These are phyloP conservation scores for Trachurus trachurus DNA, from an alignment of 2,797 vertebrate genomes.

Conservation along the genomic window DNA sequence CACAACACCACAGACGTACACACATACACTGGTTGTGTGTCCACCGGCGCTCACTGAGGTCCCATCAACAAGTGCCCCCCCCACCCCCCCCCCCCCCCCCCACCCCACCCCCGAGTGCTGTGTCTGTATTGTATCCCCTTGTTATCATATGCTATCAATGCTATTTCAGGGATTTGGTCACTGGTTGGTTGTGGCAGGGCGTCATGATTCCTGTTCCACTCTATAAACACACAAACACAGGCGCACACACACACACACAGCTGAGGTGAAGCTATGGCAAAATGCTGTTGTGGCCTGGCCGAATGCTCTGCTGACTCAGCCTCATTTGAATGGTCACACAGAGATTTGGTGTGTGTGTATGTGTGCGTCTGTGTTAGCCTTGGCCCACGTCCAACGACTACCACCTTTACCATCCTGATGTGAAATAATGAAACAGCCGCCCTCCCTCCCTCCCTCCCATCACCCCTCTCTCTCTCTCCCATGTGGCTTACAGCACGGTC, in stretches of 20 bases:
- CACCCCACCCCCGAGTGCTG: conserved; percentile 14
- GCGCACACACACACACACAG: not conserved
- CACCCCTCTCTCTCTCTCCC: not conserved
- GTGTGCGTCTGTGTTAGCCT: conserved; percentile 40
- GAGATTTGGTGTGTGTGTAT: conserved; percentile 56
- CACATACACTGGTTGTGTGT: conserved; percentile 11
- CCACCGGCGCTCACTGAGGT: conserved; percentile 18
- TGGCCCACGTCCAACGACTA: conserved; percentile 68
- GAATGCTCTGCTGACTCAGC: conserved; percentile 74
- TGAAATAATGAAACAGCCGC: conserved; percentile 42
- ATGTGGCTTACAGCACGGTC: conserved; percentile 39
- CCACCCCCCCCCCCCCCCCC: too few species aligned
- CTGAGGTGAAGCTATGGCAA: conserved; percentile 70
- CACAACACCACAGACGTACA: conserved; percentile 34
- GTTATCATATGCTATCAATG: conserved; percentile 50
- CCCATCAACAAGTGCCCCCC: conserved; percentile 9
- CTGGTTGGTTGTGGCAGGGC: conserved; percentile 36
- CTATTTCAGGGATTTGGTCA: conserved; percentile 56
- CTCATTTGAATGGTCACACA: conserved; percentile 79
- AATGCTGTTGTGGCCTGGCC: conserved; percentile 74
- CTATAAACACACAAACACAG: not conserved
- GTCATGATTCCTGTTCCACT: conserved; percentile 36
- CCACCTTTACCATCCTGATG: conserved; percentile 65
- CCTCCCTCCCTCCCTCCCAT: not conserved
- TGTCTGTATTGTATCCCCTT: conserved; percentile 28